Base-by-base conservation (phyloP, 2,113 vertebrate species). In the Rhadina sibilatrix region DNA sequence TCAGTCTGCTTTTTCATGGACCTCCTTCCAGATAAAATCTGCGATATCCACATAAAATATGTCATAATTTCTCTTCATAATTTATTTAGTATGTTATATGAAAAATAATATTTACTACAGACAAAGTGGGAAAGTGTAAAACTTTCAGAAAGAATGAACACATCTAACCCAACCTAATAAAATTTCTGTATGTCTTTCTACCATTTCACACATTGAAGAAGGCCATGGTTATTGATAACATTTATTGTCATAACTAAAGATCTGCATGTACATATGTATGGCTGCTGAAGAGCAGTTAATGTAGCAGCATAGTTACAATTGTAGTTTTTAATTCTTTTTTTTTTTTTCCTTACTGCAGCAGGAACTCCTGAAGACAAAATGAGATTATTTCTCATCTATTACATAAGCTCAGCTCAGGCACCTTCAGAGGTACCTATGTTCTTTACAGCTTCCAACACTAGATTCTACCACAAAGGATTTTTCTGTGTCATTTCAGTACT, bases 361-460 rank as follows among this genome's bases (percentile, higher is more conserved):
- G 99, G 99, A 93, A 99, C 99, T 49, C 98, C 99, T n/a, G 99
- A 99, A 93, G 99, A 99, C 96, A 99, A 99, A 97, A 99, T 99
- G 98, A 98, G 99, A 68, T 98, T 99, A n/a, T 99, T 99, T 97
- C 98, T 99, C 72, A 99, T 99, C 97, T 99, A 98, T 97, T 99
- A 99, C 97, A 99, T 99, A 98, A 99, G 98, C 35, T 97, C 99
- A 72, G 98, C 97, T 79, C 99, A 99, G 93, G 98, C 97, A 60
- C 99, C 99, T 40, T 99, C 99, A 87, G 99, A 99, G 99, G 99
- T 99, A 98, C 56, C 98, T 99, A 97, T 86, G 96, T 95, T 72
- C 47, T 86, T 75, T 65, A 37, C 59, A 38, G 42, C 84, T 92
- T 92, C 47, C n/a, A 82, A 28, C 71, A 54, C 20, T 21, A 64